These are phyloP conservation scores for Nothobranchius furzeri DNA, from an alignment of 2,113 vertebrate species.

Conservation along the genomic window DNA sequence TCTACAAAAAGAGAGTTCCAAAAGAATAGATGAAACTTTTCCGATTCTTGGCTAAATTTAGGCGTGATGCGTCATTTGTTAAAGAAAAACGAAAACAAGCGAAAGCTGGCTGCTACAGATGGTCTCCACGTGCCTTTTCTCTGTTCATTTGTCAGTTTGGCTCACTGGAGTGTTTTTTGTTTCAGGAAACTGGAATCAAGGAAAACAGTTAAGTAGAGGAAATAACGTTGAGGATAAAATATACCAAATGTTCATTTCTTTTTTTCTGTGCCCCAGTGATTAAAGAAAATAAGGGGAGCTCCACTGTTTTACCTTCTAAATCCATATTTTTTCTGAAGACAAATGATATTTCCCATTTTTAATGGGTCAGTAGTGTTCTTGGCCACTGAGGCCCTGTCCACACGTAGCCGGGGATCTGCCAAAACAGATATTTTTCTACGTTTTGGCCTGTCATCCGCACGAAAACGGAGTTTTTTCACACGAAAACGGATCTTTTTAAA, in stretches of 20 bases:
- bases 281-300: conserved; percentile 9
- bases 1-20: conserved; percentile 1
- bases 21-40: conserved; percentile 6
- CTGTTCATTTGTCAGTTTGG: conserved; percentile 47
- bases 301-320: background rate
- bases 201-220: conserved; percentile 33
- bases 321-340: background rate
- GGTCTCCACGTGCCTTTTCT: conserved; percentile 53
- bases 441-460: no score
- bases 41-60: conserved; percentile 44
- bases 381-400: no score
- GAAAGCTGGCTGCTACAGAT: conserved; percentile 53
- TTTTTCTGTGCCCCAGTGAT: background rate
- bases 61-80: conserved; percentile 35
- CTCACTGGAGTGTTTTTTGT: conserved; percentile 25
- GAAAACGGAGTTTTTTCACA: no score
- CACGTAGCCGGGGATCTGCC: no score
- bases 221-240: conserved; percentile 29
- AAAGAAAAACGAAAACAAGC: conserved; percentile 8
- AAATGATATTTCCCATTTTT: no score
- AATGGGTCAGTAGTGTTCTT: no score
- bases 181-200: conserved; percentile 27
- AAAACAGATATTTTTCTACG: no score
- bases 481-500: no score
- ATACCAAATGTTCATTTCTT: conserved; percentile 5